Evolutionary conservation across 2,888 invertebrate genomes (phyloP).

Genomic region (Melangyna quadrimaculata): DNA sequence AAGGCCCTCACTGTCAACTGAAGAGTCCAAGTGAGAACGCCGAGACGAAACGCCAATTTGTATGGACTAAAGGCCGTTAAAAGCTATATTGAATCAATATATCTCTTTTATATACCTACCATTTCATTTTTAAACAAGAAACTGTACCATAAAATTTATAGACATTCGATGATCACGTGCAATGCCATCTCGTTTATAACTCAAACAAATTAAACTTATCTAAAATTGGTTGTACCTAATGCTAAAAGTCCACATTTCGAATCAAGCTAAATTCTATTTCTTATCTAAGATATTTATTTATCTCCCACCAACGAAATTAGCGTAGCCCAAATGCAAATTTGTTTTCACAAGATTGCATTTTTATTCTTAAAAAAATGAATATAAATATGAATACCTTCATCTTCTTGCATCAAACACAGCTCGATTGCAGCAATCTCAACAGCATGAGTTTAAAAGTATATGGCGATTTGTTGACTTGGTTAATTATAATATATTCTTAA

Average conservation of each 20-base stretch:
- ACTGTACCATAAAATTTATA: no score
- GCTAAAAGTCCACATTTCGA: not conserved
- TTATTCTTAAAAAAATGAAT: not conserved
- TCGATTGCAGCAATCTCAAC: not conserved
- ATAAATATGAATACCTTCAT: not conserved
- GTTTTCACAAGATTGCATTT: not conserved
- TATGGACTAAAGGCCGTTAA: no score
- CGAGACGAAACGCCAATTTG: no score
- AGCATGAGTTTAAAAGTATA: constrained; percentile 11
- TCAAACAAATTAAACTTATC: no score
- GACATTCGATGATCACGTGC: no score
- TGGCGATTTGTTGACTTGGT: not conserved
- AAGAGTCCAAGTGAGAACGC: no score
- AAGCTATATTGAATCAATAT: no score
- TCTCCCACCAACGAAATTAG: not conserved
- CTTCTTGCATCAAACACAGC: not conserved
- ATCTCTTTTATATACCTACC: no score
- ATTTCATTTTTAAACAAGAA: no score
- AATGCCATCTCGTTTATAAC: no score
- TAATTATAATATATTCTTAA: not conserved
- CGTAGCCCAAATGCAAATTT: not conserved
- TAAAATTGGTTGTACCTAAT: not conserved
- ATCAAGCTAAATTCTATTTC: not conserved
- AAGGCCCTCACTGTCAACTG: no score
- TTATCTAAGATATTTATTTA: not conserved